These are phyloP conservation scores for Phalloptychus januarius DNA, from an alignment of 2,797 vertebrate species.

Conservation along the genomic window DNA sequence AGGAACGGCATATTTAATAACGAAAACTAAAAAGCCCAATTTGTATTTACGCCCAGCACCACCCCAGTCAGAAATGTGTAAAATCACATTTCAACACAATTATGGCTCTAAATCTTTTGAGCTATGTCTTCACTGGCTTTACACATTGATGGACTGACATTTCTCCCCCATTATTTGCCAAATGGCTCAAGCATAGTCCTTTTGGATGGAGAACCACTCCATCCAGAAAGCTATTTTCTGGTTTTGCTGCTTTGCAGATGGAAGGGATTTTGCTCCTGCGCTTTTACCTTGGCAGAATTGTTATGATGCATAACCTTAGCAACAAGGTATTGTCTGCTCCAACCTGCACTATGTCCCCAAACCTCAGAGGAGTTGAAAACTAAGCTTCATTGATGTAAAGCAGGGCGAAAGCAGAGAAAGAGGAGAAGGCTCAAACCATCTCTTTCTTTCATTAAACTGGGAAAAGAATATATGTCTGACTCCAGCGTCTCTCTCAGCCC, in stretches of 20 bases:
- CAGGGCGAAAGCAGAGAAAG: not conserved
- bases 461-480: not conserved
- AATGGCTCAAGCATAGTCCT: not conserved
- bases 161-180: not conserved
- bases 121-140: not conserved
- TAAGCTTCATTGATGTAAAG: not conserved
- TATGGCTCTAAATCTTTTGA: not conserved
- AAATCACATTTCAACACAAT: not conserved
- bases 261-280: not conserved
- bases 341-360: not conserved
- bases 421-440: not conserved
- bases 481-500: not conserved
- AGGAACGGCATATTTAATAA: not conserved
- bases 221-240: not conserved
- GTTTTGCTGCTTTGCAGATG: not conserved
- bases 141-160: not conserved
- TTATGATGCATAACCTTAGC: not conserved
- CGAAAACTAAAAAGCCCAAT: not conserved
- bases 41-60: not conserved
- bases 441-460: not conserved
- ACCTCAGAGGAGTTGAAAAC: not conserved
- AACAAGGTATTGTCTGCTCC: not conserved
- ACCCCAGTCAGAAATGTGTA: not conserved
- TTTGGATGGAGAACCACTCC: not conserved
- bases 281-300: not conserved